Evolutionary conservation across 1,140 invertebrate genomes (phyloP).

Genomic region (Drosophila guanche): DNA sequence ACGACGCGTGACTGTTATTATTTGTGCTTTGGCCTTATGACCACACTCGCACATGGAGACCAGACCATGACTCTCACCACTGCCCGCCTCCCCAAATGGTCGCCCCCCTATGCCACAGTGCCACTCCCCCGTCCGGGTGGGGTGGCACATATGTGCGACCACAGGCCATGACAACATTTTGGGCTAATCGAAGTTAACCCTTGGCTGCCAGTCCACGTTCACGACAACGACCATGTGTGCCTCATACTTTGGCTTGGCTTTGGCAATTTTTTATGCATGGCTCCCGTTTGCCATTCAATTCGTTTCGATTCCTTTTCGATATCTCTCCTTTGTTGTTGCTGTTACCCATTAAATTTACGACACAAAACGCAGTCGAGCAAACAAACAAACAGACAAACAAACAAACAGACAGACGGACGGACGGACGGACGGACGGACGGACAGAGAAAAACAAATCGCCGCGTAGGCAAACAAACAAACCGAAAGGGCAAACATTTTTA

Average conservation of each 20-base stretch:
- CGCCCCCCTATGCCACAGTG: neutral
- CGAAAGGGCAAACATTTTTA: slow-evolving; percentile 78
- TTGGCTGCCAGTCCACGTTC: slow-evolving; percentile 46
- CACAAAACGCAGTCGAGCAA: slow-evolving; percentile 76
- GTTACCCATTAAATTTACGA: slow-evolving; percentile 80
- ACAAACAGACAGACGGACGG: slow-evolving; percentile 27
- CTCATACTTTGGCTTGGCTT: slow-evolving; percentile 37
- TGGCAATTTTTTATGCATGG: slow-evolving; percentile 80
- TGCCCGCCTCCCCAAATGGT: too few relatives aligned
- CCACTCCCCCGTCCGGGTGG: neutral
- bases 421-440: slow-evolving; percentile 13
- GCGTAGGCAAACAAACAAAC: slow-evolving; percentile 70
- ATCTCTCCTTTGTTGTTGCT: slow-evolving; percentile 31
- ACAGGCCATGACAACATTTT: slow-evolving; percentile 80
- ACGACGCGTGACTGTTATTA: slow-evolving; percentile 70
- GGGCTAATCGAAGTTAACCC: slow-evolving; percentile 81
- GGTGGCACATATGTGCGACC: slow-evolving; percentile 75
- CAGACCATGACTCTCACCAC: neutral
- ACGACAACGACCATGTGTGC: neutral
- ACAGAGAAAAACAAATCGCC: slow-evolving; percentile 52
- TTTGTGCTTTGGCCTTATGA: slow-evolving; percentile 73
- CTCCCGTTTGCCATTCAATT: slow-evolving; percentile 77
- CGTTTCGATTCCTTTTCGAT: slow-evolving; percentile 77
- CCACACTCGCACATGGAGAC: slow-evolving; percentile 50
- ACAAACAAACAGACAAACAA: slow-evolving; percentile 63